These are phyloP conservation scores for Orthosia incerta DNA, from an alignment of 2,888 invertebrate species.

Conservation along the genomic window DNA sequence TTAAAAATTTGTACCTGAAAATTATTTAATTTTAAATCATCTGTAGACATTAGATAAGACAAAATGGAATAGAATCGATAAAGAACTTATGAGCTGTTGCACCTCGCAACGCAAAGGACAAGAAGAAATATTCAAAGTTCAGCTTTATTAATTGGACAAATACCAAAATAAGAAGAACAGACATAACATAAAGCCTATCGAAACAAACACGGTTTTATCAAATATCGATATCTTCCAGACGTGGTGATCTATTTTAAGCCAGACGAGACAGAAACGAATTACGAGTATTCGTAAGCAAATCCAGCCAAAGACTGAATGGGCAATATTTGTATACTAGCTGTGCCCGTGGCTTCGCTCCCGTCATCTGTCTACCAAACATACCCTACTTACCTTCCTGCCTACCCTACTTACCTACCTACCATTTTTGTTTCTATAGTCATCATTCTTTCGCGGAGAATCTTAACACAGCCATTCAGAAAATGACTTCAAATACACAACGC, in stretches of 20 bases:
- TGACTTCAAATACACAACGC: no score
- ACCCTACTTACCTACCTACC: no score
- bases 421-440: no score
- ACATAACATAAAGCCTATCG: not conserved
- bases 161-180: not conserved
- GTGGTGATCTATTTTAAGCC: not conserved
- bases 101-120: not conserved
- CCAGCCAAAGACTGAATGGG: not conserved
- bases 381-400: no score
- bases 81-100: no score
- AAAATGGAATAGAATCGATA: no score
- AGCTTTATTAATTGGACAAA: not conserved
- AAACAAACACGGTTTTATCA: not conserved
- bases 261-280: not conserved
- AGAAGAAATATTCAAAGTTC: not conserved
- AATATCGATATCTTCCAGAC: not conserved
- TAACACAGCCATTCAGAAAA: no score
- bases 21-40: no score
- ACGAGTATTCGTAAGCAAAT: not conserved
- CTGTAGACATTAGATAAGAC: no score
- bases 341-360: no score
- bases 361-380: no score
- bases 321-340: slow-evolving; percentile 3
- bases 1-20: not conserved
- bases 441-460: no score